phyloP scores from a whole-genome alignment of 1,140 invertebrate species.

The Neodiprion lecontei region DNA sequence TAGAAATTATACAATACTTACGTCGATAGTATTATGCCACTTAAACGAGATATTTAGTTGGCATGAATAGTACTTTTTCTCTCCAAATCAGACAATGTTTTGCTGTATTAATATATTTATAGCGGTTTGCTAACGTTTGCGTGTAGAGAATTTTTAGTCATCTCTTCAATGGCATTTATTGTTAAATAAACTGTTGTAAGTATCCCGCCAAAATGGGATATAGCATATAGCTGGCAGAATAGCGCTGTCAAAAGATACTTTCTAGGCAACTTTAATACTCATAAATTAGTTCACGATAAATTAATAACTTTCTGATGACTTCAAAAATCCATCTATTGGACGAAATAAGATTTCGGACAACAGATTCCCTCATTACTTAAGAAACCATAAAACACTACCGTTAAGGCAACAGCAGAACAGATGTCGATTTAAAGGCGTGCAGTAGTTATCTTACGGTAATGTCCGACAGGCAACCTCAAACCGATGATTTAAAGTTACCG shows the following conservation, averaged over 20 bases:
- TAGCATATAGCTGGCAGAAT: slow-evolving; percentile 4
- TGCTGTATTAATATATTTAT: no score
- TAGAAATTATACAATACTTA: no score
- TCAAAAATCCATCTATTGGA: slow-evolving; percentile 9
- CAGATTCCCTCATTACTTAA: no score
- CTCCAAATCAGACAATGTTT: no score
- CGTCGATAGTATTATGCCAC: no score
- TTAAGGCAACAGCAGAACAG: slow-evolving; percentile 4
- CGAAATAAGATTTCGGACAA: slow-evolving; percentile 2
- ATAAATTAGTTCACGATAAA: slow-evolving; percentile 13
- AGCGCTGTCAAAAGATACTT: neutral
- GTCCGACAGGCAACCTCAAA: neutral
- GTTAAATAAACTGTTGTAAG: no score
- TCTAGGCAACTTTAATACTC: neutral
- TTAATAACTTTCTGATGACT: slow-evolving; percentile 11
- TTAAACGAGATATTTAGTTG: no score
- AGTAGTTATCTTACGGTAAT: neutral
- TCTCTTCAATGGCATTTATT: no score
- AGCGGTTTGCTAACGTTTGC: no score
- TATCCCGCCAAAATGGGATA: neutral
- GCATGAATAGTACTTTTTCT: no score
- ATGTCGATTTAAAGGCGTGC: slow-evolving; percentile 4
- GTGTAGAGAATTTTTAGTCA: no score
- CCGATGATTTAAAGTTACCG: neutral
- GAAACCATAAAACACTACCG: no score